Base-by-base conservation (phyloP, 2,888 invertebrate species). In the Dendrolimus houi region DNA sequence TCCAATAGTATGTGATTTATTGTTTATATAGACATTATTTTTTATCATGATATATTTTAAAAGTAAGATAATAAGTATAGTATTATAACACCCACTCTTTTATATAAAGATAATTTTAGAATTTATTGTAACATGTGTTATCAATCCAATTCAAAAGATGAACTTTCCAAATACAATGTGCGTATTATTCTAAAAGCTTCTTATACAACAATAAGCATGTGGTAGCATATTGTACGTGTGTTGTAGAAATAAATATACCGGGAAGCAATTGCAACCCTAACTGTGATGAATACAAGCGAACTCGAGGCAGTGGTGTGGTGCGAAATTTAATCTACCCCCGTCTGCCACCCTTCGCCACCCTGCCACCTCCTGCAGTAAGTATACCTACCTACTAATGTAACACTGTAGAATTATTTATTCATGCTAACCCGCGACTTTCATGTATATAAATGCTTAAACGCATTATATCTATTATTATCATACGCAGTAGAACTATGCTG, bases 271-370 rank as follows among this genome's bases (percentile, higher is more conserved):
- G 79, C 83, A 84, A 68, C 77, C 78, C 80, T 83, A 80, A 79
- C 79, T 67, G 72, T 85, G 86, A 86, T 87, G 85, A 87, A 86
- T 83, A 87, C 78, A 75, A 77, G 78, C 76, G 72, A 77, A 80
- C 80, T 78, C 68, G 79, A 79, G 79, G 79, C 82, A 74, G 71
- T 74, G 74, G 77, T 78, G 79, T 73, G 77, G 81, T 79, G 82
- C 84, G 83, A 87, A 87, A 89, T 88, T 85, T 85, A 88, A 88
- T 88, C 87, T 87, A 78, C 85, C 86, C 83, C 85, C 71, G 86
- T 86, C 87, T 86, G 70, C 85, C 85, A 63, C 85, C 85, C 73
- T 55, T 55, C 62, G 54, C 61, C 68, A 54, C 68, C 75, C 66
- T 65, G 62, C 64, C 69, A 56, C 63, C 69, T 66, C 72, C 63